phyloP scores from a whole-genome alignment of 2,797 vertebrate genomes.

The Diceros bicornis region DNA sequence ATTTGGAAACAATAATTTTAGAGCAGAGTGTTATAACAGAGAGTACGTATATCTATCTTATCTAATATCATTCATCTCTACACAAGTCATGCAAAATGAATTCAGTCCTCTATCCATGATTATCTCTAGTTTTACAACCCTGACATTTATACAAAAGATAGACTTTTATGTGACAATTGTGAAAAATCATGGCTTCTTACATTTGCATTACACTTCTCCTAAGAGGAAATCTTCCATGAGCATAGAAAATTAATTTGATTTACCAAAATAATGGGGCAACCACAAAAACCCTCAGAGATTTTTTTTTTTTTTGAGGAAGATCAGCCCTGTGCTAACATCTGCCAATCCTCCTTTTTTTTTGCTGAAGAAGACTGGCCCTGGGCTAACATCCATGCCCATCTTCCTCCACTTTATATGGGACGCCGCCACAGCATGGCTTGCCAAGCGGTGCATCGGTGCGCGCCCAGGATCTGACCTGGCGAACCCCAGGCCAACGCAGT shows the following conservation, averaged over 20 bases:
- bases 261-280: constrained; percentile 41
- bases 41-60: background rate
- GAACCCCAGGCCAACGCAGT: too few relatives aligned
- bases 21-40: background rate
- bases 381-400: too few relatives aligned
- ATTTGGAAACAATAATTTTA: constrained; percentile 48
- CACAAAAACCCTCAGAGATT: background rate
- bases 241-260: constrained; percentile 64
- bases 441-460: too few relatives aligned
- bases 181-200: constrained; percentile 7
- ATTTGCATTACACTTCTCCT: constrained; percentile 21
- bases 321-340: too few relatives aligned
- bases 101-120: background rate
- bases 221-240: constrained; percentile 23
- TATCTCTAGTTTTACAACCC: constrained; percentile 17
- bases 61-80: background rate
- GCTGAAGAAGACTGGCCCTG: too few relatives aligned
- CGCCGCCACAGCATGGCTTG: too few relatives aligned
- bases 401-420: too few relatives aligned
- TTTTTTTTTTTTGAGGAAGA: background rate
- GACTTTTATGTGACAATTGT: constrained; percentile 57
- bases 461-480: too few relatives aligned
- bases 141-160: background rate
- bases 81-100: constrained; percentile 7
- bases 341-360: too few relatives aligned